Conservation (phyloP, 2,888 invertebrate species). For the Cyclophora albipunctata region DNA sequence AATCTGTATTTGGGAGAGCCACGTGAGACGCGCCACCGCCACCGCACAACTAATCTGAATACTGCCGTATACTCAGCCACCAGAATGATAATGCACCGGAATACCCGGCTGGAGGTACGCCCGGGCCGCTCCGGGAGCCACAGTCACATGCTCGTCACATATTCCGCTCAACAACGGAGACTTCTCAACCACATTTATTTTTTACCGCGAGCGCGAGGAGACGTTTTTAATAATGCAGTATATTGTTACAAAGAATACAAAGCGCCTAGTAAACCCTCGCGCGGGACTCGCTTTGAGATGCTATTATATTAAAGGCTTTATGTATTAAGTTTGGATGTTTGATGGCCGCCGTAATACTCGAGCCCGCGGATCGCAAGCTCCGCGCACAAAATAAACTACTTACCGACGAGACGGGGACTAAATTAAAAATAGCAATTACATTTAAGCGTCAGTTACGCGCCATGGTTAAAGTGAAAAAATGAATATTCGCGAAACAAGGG, state of each 20-base stretch:
- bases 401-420: slow-evolving; percentile 1
- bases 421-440: slow-evolving; percentile 8
- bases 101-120: slow-evolving; percentile 28
- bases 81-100: slow-evolving; percentile 27
- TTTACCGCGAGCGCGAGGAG: slow-evolving; percentile 44
- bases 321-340: slow-evolving; percentile 40
- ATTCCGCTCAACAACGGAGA: slow-evolving; percentile 38
- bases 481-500: background rate
- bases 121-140: slow-evolving; percentile 37
- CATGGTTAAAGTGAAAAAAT: background rate
- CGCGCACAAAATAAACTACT: slow-evolving; percentile 3
- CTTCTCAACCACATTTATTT: slow-evolving; percentile 45
- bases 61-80: slow-evolving; percentile 6
- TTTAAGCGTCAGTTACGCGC: slow-evolving; percentile 1
- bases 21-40: slow-evolving; percentile 7
- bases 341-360: slow-evolving; percentile 22
- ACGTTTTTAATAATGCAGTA: slow-evolving; percentile 64
- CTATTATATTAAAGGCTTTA: slow-evolving; percentile 43
- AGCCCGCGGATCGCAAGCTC: slow-evolving; percentile 18
- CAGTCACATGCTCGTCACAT: slow-evolving; percentile 33
- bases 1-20: slow-evolving; percentile 56
- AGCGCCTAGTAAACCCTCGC: slow-evolving; percentile 46
- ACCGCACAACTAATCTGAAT: slow-evolving; percentile 11
- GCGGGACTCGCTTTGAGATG: slow-evolving; percentile 36
- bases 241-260: slow-evolving; percentile 63